A percentile compares a stretch with the other conserved stretches of the same genome.
Conservation (phyloP, 2,888 invertebrate species). For the Rhopalosiphum nymphaeae region DNA sequence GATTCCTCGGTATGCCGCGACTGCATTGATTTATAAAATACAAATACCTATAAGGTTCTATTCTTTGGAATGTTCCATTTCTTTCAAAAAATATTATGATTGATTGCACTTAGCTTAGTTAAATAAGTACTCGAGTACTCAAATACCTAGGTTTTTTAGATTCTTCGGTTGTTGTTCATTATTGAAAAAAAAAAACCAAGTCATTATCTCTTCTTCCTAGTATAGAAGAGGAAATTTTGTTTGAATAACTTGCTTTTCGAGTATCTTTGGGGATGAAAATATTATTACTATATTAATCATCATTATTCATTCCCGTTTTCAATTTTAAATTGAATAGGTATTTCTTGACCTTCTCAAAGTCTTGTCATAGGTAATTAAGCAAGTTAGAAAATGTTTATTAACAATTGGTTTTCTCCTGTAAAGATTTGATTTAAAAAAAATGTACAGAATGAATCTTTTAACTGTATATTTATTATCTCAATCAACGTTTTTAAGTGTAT, state of each 20-base stretch:
- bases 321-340: constrained; percentile 12
- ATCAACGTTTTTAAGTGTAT: background rate
- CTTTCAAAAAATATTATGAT: background rate
- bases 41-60: background rate
- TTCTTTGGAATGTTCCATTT: background rate
- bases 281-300: constrained; percentile 20
- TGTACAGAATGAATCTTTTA: background rate
- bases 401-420: background rate
- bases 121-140: background rate
- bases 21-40: background rate
- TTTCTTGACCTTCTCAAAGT: background rate
- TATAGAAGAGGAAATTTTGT: background rate
- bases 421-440: background rate
- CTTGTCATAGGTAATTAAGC: background rate
- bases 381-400: background rate
- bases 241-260: background rate
- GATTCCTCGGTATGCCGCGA: background rate
- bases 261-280: background rate
- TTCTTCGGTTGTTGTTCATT: background rate
- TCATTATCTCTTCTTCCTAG: background rate
- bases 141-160: constrained; percentile 1
- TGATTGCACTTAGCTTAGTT: background rate
- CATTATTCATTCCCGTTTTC: background rate
- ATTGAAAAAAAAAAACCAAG: background rate
- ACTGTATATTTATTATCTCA: background rate